phyloP scores from a whole-genome alignment of 2,113 vertebrate species.

The Furnarius figulus region DNA sequence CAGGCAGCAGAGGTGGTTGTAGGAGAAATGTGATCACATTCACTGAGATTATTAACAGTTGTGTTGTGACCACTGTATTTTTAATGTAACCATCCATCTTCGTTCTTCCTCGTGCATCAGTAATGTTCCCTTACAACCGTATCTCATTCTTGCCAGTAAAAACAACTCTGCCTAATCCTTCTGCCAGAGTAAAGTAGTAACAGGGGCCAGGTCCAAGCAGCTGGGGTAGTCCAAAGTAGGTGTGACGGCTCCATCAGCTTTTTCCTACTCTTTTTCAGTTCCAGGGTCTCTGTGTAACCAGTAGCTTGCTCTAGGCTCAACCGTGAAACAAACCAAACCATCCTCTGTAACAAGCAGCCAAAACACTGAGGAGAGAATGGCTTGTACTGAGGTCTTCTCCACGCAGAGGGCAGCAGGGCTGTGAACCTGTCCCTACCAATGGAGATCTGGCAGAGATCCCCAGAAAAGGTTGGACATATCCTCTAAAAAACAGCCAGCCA shows the following conservation, averaged over 20 bases:
- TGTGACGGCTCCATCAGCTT: neutral
- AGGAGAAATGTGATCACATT: neutral
- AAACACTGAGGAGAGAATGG: neutral
- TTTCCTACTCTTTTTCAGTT: neutral
- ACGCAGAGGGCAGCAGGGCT: neutral
- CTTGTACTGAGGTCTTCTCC: neutral
- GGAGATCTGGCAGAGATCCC: neutral
- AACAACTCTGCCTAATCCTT: neutral
- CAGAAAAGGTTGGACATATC: neutral
- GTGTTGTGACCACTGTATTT: neutral
- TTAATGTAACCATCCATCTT: neutral
- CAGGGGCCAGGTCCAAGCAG: neutral
- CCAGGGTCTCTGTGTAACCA: neutral
- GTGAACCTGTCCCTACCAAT: neutral
- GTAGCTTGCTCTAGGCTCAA: neutral
- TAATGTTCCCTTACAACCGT: neutral
- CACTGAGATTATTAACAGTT: neutral
- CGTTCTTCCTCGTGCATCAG: neutral
- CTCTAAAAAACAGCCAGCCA: neutral
- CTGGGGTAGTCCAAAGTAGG: neutral
- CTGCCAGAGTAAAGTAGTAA: neutral
- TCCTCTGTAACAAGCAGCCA: neutral
- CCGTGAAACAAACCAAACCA: neutral
- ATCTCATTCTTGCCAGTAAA: neutral
- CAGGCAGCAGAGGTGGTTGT: neutral